Conservation (phyloP, 2,888 invertebrate genomes). For the Eubasilissa splendida region DNA sequence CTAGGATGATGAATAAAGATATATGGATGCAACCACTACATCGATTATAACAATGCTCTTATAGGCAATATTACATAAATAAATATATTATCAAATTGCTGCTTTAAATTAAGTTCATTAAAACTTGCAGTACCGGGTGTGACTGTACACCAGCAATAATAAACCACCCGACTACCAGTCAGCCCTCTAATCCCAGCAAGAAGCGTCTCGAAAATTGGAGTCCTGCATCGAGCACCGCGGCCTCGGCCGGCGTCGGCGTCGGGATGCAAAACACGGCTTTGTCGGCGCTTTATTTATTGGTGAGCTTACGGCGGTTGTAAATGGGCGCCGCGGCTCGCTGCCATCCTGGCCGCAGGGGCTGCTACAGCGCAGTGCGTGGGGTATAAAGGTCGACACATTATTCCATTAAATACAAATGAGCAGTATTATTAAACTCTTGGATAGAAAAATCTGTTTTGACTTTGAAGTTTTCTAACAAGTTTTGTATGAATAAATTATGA, state of each 20-base stretch:
- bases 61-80: too few relatives aligned
- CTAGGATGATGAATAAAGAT: too few relatives aligned
- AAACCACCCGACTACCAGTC: constrained; percentile 16
- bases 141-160: not conserved
- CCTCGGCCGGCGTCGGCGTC: constrained; percentile 23
- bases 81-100: too few relatives aligned
- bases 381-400: not conserved
- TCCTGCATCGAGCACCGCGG: constrained; percentile 41
- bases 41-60: too few relatives aligned
- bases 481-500: too few relatives aligned
- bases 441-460: too few relatives aligned
- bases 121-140: too few relatives aligned
- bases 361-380: constrained; percentile 32
- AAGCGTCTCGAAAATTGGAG: constrained; percentile 27
- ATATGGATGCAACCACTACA: too few relatives aligned
- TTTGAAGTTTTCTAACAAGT: too few relatives aligned
- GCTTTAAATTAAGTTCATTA: too few relatives aligned
- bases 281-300: constrained; percentile 55
- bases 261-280: constrained; percentile 57
- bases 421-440: not conserved
- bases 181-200: constrained; percentile 22
- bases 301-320: constrained; percentile 49
- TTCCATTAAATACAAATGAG: constrained; percentile 3
- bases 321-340: constrained; percentile 44
- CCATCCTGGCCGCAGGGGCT: constrained; percentile 32